Evolutionary conservation across 1,140 invertebrate species (phyloP), one percentile per base, ranked within the genome.

Genomic region (Nephotettix cincticeps): DNA sequence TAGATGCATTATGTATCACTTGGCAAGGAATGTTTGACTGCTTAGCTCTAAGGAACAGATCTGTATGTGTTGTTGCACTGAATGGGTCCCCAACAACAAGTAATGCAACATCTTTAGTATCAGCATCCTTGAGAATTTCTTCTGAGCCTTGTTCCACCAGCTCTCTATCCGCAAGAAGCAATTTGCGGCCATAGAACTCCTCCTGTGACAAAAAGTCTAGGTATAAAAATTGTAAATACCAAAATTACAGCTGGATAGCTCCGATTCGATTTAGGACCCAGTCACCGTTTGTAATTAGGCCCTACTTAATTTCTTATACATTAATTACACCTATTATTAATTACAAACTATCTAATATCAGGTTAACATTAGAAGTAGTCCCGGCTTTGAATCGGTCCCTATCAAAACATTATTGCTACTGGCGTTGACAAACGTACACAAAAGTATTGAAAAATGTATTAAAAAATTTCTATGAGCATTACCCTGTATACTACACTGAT

Each of bases 1-100:
- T 99, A 1, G 97, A 99, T 6, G 98, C 95, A 90, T 99, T 99
- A 80, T 99, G 98, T 74, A 99, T 84, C 14, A 99, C 88, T 85
- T 92, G 83, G 73, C 83, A 88, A 0, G 72, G 63, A 64, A 95
- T 89, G 40, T 85, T 85, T 76, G 87, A 86, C 78, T 97, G 86
- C 78, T 89, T 90, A 32, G 97, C 73, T 79, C 97, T 84, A 36
- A 99, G 80, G 56, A 99, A 85, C 72, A 99, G 86, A 81, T 99
- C 98, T 27, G 94, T 93, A 79, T 99, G 98, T 9, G 98, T 99
- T 13, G 98, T 99, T 11, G 98, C 98, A 29, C 93, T 91, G 77
- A 95, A 89, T 0, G 94, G 93, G 83, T 96, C 94, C 2, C 97
- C 97, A 66, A 98, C 95, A 14, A 99, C 96, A 47, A 99, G 82